Evolutionary conservation across 2,113 vertebrate species (phyloP).

Genomic region (Pedetes capensis): DNA sequence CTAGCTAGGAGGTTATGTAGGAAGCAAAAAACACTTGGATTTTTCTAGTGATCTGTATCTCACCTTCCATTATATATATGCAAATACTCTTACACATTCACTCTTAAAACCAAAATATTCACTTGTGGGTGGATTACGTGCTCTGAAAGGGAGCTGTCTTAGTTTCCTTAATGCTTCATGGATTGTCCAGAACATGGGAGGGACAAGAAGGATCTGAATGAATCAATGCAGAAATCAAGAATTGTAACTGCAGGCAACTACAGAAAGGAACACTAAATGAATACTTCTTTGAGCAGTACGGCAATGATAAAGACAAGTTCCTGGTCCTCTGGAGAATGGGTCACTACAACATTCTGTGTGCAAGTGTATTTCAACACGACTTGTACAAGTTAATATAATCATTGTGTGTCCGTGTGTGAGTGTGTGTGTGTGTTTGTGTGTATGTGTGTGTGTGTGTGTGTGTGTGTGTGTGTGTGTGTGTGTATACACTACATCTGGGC

Average conservation of each 20-base stretch:
- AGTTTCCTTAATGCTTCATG: neutral
- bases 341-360: neutral
- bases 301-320: neutral
- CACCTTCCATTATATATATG: neutral
- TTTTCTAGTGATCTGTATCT: neutral
- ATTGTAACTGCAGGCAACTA: neutral
- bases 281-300: neutral
- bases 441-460: no score
- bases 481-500: fast-evolving
- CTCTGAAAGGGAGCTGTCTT: neutral
- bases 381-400: neutral
- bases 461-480: neutral
- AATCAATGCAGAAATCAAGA: neutral
- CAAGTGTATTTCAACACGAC: neutral
- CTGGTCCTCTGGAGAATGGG: neutral
- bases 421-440: neutral
- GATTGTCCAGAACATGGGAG: neutral
- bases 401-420: no score
- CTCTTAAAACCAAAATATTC: neutral
- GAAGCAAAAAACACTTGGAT: neutral
- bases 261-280: neutral
- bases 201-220: neutral
- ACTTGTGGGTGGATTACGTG: neutral
- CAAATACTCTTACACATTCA: neutral
- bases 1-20: neutral